A percentile compares a stretch with the other conserved stretches of the same genome.
These are phyloP conservation scores for Caenorhabditis auriculariae DNA, from an alignment of 2,888 invertebrate genomes.

Conservation along the genomic window DNA sequence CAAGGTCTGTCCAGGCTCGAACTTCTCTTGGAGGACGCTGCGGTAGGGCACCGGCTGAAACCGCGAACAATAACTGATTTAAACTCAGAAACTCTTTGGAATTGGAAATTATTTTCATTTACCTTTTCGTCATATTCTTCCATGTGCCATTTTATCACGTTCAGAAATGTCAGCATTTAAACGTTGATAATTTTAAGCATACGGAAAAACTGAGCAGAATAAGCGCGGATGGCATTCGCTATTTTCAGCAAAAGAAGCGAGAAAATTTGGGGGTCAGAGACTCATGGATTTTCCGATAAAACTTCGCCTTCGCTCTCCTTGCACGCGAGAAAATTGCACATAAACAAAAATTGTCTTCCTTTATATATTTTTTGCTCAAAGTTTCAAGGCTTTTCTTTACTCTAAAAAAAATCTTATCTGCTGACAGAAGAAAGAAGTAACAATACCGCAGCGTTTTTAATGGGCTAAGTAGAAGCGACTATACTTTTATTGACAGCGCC, in stretches of 20 bases:
- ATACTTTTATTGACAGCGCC: no score
- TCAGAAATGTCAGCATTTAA: slow-evolving; percentile 32
- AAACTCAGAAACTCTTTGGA: background rate
- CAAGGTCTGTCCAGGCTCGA: slow-evolving; percentile 60
- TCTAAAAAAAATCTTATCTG: no score
- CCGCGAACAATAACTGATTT: background rate
- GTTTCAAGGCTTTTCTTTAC: no score
- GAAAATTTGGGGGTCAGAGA: slow-evolving; percentile 7
- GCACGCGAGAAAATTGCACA: slow-evolving; percentile 1
- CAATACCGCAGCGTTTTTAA: no score
- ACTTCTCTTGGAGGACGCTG: slow-evolving; percentile 57
- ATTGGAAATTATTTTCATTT: background rate
- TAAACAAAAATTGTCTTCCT: slow-evolving; percentile 2
- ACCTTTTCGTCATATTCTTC: slow-evolving; percentile 17
- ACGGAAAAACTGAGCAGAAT: slow-evolving; percentile 21
- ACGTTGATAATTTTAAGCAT: slow-evolving; percentile 1
- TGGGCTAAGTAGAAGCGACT: no score
- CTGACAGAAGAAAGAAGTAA: no score
- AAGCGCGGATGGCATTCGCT: no score
- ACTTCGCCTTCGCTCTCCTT: slow-evolving; percentile 5
- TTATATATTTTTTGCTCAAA: slow-evolving; percentile 5
- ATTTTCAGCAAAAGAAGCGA: slow-evolving; percentile 9
- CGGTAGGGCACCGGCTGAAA: slow-evolving; percentile 61
- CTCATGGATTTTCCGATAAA: slow-evolving; percentile 18
- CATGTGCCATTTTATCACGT: slow-evolving; percentile 33